Conservation (phyloP, 2,888 invertebrate genomes). For the Cantharis flavilabris region DNA sequence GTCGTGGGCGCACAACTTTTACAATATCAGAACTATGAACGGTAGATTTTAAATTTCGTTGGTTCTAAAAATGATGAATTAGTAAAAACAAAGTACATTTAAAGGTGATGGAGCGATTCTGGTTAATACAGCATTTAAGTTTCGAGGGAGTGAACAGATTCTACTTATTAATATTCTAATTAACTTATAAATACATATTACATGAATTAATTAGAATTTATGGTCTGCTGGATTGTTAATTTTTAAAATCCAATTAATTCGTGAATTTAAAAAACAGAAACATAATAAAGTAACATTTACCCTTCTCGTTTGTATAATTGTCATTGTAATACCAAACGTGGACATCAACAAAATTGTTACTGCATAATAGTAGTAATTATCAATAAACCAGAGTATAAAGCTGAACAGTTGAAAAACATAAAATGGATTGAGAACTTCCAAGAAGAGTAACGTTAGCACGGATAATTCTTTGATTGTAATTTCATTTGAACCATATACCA, state of each 20-base stretch:
- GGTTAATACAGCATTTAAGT: too few species aligned
- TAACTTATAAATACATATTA: too few species aligned
- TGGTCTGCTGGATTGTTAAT: neutral
- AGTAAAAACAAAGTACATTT: too few species aligned
- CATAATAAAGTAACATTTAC: constrained; percentile 56
- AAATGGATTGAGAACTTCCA: constrained; percentile 91
- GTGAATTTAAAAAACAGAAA: too few species aligned
- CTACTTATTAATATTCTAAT: too few species aligned
- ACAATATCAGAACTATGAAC: constrained; percentile 81
- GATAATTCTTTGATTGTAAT: constrained; percentile 81
- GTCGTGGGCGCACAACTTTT: constrained; percentile 62
- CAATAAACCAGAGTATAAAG: constrained; percentile 85
- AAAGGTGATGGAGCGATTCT: too few species aligned
- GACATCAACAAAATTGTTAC: constrained; percentile 85
- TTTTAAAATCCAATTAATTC: neutral
- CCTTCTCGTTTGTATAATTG: constrained; percentile 82
- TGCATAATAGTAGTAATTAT: constrained; percentile 90
- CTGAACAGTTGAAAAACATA: constrained; percentile 95
- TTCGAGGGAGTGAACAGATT: too few species aligned
- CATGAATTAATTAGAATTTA: too few species aligned
- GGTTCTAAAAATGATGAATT: constrained; percentile 66
- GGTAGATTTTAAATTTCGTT: constrained; percentile 86
- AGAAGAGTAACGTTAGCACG: constrained; percentile 70
- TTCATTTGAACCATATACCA: constrained; percentile 83
- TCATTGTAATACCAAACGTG: constrained; percentile 78